A percentile compares a stretch with the other conserved stretches of the same genome.
Evolutionary conservation across 2,888 invertebrate species (phyloP).

Genomic region (Pterostichus madidus): DNA sequence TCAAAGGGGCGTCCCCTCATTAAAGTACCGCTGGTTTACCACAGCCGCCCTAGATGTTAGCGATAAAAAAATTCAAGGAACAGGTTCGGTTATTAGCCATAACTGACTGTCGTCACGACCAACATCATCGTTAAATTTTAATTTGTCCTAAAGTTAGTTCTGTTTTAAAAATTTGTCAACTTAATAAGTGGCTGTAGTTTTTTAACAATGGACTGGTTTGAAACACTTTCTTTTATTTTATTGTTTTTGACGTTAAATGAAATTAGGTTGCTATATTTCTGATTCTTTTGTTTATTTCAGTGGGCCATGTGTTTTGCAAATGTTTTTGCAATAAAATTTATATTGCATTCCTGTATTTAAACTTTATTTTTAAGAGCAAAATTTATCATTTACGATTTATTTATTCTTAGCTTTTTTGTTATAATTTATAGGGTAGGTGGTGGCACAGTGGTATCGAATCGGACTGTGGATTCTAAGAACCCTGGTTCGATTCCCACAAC

Average conservation of each 20-base stretch:
- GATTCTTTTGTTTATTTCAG: not conserved
- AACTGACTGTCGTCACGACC: not conserved
- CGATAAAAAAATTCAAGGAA: not conserved
- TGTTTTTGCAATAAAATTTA: no score
- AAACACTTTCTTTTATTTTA: no score
- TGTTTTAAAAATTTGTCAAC: not conserved
- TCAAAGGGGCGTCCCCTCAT: no score
- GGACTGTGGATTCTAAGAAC: no score
- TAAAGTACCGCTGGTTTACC: no score
- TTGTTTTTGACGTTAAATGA: not conserved
- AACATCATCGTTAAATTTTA: not conserved
- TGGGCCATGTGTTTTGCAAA: slow-evolving; percentile 1
- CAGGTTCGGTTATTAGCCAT: not conserved
- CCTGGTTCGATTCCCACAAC: no score
- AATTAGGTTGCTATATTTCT: not conserved
- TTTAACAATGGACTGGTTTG: not conserved
- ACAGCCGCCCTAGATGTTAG: not conserved
- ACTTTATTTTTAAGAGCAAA: no score
- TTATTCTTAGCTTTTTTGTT: no score
- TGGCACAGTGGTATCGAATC: no score
- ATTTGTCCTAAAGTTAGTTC: not conserved
- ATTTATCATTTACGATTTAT: no score
- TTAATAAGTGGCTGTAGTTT: not conserved
- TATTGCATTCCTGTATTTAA: no score
- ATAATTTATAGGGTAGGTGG: no score